Evolutionary conservation across 1,140 invertebrate genomes (phyloP).

Genomic region (Tribolium madens): DNA sequence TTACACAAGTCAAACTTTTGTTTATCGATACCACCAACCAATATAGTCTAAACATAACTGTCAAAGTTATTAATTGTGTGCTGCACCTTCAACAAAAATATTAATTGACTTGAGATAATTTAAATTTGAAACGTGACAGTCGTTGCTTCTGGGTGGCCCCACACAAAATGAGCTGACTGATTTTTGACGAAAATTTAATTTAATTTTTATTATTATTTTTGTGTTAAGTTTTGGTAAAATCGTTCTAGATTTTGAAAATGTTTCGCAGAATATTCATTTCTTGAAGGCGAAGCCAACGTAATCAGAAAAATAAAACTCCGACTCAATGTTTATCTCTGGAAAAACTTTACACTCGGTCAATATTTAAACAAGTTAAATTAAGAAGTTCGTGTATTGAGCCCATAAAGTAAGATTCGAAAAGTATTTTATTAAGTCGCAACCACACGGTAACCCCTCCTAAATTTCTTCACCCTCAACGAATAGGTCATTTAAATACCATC

Average conservation of each 20-base stretch:
- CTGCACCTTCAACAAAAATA: not conserved
- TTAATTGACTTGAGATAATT: not conserved
- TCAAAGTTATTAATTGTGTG: not conserved
- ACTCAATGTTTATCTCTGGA: not conserved
- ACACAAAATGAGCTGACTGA: not conserved
- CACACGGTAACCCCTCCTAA: not conserved
- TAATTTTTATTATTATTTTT: no score
- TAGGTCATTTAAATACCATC: no score
- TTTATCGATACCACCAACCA: not conserved
- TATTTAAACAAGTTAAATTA: not conserved
- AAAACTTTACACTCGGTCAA: not conserved
- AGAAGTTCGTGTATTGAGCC: not conserved
- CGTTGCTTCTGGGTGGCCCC: not conserved
- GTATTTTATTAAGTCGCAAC: not conserved
- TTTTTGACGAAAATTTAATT: no score
- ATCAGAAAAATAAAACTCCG: not conserved
- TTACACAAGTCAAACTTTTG: not conserved
- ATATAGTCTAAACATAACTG: not conserved
- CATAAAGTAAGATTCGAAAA: not conserved
- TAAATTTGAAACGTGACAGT: not conserved
- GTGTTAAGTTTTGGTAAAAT: no score
- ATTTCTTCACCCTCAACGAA: no score
- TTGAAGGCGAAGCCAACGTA: not conserved
- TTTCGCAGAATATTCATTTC: no score
- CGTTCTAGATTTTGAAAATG: no score